Conservation (phyloP, 2,888 invertebrate species). For the Dasysyrphus albostriatus region DNA sequence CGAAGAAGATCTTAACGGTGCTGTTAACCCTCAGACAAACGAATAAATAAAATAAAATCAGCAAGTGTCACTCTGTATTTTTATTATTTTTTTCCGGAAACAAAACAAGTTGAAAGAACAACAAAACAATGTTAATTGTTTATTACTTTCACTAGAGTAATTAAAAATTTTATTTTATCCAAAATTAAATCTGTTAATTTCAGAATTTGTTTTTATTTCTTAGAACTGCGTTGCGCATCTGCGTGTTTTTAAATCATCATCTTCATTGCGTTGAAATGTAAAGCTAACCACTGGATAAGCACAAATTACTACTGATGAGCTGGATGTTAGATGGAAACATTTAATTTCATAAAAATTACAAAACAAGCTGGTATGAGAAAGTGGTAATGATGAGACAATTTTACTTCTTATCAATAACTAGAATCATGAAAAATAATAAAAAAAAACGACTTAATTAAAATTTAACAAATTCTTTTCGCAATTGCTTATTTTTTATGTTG, state of each 20-base stretch:
- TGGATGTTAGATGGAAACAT: neutral
- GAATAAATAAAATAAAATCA: neutral
- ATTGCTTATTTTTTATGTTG: neutral
- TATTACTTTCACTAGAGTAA: conserved; percentile 70
- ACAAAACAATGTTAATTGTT: conserved; percentile 50
- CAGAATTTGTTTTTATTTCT: neutral
- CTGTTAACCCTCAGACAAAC: conserved; percentile 11
- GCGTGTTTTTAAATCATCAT: conserved; percentile 39
- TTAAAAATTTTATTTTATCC: conserved; percentile 59
- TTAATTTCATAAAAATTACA: neutral
- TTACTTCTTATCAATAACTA: conserved; percentile 50
- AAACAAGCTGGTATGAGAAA: conserved; percentile 38
- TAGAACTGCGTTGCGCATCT: conserved; percentile 35
- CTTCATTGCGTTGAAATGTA: conserved; percentile 30
- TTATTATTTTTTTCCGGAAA: conserved; percentile 52
- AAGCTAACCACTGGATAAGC: conserved; percentile 1
- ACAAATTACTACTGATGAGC: no score
- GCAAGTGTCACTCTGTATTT: conserved; percentile 41
- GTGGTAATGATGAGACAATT: conserved; percentile 45
- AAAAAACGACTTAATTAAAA: conserved; percentile 17
- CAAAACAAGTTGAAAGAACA: conserved; percentile 23
- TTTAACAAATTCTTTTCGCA: neutral
- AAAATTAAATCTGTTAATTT: conserved; percentile 46
- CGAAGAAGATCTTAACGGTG: conserved; percentile 16
- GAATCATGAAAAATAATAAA: conserved; percentile 9